phyloP scores from a whole-genome alignment of 2,797 vertebrate species.

The Halcyon smyrnensis region DNA sequence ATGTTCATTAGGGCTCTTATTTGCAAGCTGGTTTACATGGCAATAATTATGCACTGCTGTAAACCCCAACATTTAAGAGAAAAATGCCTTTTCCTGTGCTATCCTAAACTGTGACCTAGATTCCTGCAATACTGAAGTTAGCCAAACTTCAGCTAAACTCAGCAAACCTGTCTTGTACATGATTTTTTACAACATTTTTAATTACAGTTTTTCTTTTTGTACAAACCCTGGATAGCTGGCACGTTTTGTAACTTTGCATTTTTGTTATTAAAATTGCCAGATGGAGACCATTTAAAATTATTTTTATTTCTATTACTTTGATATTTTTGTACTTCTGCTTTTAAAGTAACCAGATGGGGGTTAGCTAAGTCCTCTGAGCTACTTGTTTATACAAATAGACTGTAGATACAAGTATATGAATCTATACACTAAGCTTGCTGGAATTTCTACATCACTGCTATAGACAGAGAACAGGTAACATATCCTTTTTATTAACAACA shows the following conservation, averaged over 20 bases:
- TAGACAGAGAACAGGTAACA: neutral
- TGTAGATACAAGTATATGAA: neutral
- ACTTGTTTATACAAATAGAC: slow-evolving; percentile 24
- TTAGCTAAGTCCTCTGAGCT: slow-evolving; percentile 47
- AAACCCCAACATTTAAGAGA: neutral
- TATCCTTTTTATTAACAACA: neutral
- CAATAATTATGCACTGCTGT: neutral
- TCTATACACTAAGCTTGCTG: neutral
- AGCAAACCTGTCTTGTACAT: neutral
- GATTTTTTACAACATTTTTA: neutral
- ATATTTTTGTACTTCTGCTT: slow-evolving; percentile 39
- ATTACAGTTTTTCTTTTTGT: neutral
- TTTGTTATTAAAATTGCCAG: slow-evolving; percentile 50
- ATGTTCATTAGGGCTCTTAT: neutral
- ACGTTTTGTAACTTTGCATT: neutral
- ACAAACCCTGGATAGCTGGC: neutral
- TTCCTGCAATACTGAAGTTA: neutral
- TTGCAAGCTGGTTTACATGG: neutral
- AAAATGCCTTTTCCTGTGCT: neutral
- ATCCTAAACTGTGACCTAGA: neutral
- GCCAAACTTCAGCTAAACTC: neutral
- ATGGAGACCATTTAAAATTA: neutral
- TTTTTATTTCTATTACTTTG: slow-evolving; percentile 17
- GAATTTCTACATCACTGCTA: neutral
- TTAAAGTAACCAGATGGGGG: slow-evolving; percentile 36